Base-by-base conservation (phyloP, 2,888 invertebrate species). In the Cantharis rufa region DNA sequence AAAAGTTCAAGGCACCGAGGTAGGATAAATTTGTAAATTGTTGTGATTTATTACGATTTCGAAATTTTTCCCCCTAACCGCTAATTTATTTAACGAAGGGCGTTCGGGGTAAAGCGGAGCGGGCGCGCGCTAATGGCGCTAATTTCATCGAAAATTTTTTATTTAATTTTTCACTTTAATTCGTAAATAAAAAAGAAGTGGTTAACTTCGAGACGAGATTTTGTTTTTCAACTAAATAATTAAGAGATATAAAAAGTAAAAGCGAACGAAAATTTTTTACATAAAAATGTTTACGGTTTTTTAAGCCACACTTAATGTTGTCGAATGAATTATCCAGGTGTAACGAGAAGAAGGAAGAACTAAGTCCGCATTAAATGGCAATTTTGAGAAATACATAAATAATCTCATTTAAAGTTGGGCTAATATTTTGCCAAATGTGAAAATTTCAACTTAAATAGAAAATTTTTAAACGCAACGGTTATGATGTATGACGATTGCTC, bases 1-100 rank as follows among this genome's bases (percentile, higher is more conserved):
- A 81, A 99, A 99, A 92, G 98, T 98, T 86, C 96, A 97, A 90
- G 97, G 97, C 84, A 95, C 96, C 80, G 97, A 97, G 93, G 96
- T 96, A 83, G 91, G 91, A 84, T 48, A 48, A 48, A 48, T 48
- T 48, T 48, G 48, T 48, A 48, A 48, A 48, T 48, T 48, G 48
- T 48, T 48, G 48, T 48, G 48, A 48, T 48, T 48, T 48, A 48
- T 48, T 48, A 48, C n/a, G 48, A 48, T 48, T 48, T 48, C n/a
- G 48, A n/a, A 48, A 48, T 48, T 48, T 48, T 48, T n/a, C 48
- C 48, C 48, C n/a, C 48, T n/a, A 48, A 48, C 48, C 48, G n/a
- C 48, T 48, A 48, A 48, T 48, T 48, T 48, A 48, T 48, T 48
- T 48, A 48, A 48, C 48, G 48, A 48, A 48, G 48, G n/a, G 48